These are phyloP conservation scores for Tetramorium bicarinatum DNA, from an alignment of 2,888 invertebrate species.

Conservation along the genomic window DNA sequence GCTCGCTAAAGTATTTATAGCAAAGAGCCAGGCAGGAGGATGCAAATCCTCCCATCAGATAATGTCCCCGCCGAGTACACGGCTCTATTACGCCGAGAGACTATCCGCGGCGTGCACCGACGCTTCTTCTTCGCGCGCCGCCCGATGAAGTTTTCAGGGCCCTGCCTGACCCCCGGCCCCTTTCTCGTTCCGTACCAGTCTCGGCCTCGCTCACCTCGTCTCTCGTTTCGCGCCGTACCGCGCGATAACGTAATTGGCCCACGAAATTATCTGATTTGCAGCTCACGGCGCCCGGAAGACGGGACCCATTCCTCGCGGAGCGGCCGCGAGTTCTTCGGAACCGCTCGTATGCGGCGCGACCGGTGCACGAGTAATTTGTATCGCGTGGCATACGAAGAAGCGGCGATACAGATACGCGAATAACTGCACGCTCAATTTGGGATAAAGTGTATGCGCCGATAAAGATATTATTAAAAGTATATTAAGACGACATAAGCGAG, in stretches of 20 bases:
- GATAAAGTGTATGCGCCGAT: conserved; percentile 22
- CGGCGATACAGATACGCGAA: conserved; percentile 21
- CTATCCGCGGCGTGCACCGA: conserved; percentile 68
- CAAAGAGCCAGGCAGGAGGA: conserved; percentile 58
- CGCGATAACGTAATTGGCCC: conserved; percentile 78
- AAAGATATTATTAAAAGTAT: conserved; percentile 28
- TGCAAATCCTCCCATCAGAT: conserved; percentile 81
- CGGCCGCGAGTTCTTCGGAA: not conserved
- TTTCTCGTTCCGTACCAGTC: conserved; percentile 8
- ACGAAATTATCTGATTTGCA: conserved; percentile 80
- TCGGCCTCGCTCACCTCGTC: conserved; percentile 36
- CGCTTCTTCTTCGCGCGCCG: conserved; percentile 50
- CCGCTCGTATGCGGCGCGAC: not conserved
- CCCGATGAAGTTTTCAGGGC: conserved; percentile 63
- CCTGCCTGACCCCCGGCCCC: conserved; percentile 8
- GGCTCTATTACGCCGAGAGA: conserved; percentile 78
- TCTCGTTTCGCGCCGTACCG: conserved; percentile 17
- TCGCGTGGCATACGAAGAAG: conserved; percentile 22
- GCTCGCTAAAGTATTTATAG: conserved; percentile 66
- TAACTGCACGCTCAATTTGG: conserved; percentile 9
- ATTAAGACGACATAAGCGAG: conserved; percentile 31
- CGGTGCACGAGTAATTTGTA: conserved; percentile 44
- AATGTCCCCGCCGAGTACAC: conserved; percentile 73
- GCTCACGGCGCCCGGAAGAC: conserved; percentile 69
- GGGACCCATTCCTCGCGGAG: not conserved